Conservation (phyloP, 2,888 invertebrate species). For the Pseudococcus longispinus region DNA sequence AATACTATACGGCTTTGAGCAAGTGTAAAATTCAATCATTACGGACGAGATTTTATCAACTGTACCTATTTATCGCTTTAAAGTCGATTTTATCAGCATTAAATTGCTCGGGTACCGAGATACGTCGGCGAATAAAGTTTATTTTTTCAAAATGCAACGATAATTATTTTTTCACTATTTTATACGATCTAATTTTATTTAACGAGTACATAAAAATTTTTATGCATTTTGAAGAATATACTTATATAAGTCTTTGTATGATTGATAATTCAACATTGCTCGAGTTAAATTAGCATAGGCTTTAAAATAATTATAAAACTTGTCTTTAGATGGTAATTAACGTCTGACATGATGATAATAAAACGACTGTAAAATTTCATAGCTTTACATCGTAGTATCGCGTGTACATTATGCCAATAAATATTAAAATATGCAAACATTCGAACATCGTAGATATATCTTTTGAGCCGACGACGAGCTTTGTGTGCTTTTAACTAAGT, state of each 20-base stretch:
- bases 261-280: neutral
- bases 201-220: conserved; percentile 25
- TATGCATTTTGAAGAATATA: neutral
- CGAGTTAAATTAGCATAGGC: conserved; percentile 28
- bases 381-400: neutral
- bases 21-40: neutral
- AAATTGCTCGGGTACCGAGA: neutral
- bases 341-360: conserved; percentile 5
- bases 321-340: conserved; percentile 13
- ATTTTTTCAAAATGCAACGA: neutral
- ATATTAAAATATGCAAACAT: conserved; percentile 44
- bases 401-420: conserved; percentile 17
- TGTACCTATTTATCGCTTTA: neutral
- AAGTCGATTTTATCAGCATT: neutral
- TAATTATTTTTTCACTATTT: conserved; percentile 8
- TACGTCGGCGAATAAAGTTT: neutral
- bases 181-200: neutral
- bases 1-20: no score
- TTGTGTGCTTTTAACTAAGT: neutral
- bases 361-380: conserved; percentile 6
- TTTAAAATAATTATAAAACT: conserved; percentile 30
- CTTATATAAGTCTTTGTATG: conserved; percentile 20
- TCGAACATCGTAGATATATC: neutral
- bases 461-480: neutral
- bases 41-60: neutral